Evolutionary conservation across 2,888 invertebrate genomes (phyloP), one percentile per base, ranked within the genome.

Genomic region (Protodeltote pygarga): DNA sequence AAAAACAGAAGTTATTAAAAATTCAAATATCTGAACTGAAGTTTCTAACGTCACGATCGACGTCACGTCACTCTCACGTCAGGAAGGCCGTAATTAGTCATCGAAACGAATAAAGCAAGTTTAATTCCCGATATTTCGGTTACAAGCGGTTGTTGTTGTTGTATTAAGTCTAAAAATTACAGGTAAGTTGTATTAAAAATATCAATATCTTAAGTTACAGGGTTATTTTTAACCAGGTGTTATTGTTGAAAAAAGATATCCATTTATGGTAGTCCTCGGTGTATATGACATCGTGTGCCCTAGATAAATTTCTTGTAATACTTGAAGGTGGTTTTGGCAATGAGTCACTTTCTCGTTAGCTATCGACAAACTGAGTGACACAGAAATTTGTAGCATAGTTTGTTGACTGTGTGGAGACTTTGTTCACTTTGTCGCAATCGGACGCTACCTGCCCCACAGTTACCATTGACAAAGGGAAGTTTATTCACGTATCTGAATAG

Each of bases 321-420:
- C 60, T 71, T 61, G 53, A 71, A 65, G 70, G 73, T 65, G 60
- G 74, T 77, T 75, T 77, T 72, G 71, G 74, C 69, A 71, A 71
- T 85, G 85, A 85, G 68, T 85, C 85, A 85, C 65, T 61, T 65
- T 71, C 74, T 77, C 67, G 72, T 81, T 82, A 81, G 67, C 71
- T 74, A 77, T 79, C 72, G 77, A 73, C 65, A 71, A 65, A 61
- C 74, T 71, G 72, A 77, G 62, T 68, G 74, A 77, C 73, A 71
- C 47, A 54, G 48, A 31, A 46, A 45, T 58, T 62, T 78, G n/a
- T n/a, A n/a, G n/a, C n/a, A n/a, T n/a, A n/a, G n/a, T n/a, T n/a
- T n/a, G n/a, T n/a, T n/a, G n/a, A n/a, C n/a, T n/a, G n/a, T n/a
- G n/a, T n/a, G n/a, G n/a, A n/a, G n/a, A n/a, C n/a, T 24, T 27